Evolutionary conservation across 2,797 vertebrate genomes (phyloP), one percentile per base, ranked within the genome.

Genomic region (Sebastes flavidus): DNA sequence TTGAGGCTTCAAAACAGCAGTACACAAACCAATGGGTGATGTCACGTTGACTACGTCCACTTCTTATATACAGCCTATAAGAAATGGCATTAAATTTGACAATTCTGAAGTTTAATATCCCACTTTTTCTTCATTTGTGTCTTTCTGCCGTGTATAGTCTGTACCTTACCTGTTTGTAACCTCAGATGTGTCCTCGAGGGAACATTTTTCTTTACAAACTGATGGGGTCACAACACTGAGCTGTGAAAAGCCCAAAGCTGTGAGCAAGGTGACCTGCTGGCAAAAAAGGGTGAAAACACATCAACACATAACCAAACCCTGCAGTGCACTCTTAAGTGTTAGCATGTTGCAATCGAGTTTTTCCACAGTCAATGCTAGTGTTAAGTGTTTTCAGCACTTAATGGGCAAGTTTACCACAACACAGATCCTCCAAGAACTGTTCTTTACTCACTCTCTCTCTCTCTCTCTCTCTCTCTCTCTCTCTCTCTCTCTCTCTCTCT

Each of bases 221-320:
- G 58, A 76, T n/a, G 12, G 24, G 70, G 55, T 61, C 49, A 65
- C n/a, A 67, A 56, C 56, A 65, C 29, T 32, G 14, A 78, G 36
- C 65, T 54, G 71, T 80, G 68, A 83, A 81, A 78, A 81, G 75
- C 72, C 20, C 27, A 69, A 77, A 72, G 30, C 58, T 55, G n/a
- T 2, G 29, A 71, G 66, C 42, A 22, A 75, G 72, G 59, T 56
- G 69, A 79, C 78, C 12, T 6, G 22, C 12, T 25, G 60, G 9
- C n/a, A 42, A 8, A 25, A 54, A 29, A 25, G 18, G 54, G 32
- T 56, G 34, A 80, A 72, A 68, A 77, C n/a, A 32, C 58, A 62
- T 32, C 72, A 58, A n/a, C 60, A 27, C 24, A 55, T n/a, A 32
- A 63, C 16, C 20, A n/a, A n/a, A 25, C 24, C 18, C 46, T 30